Evolutionary conservation across 2,797 vertebrate genomes (phyloP).

Genomic region (Masticophis lateralis): DNA sequence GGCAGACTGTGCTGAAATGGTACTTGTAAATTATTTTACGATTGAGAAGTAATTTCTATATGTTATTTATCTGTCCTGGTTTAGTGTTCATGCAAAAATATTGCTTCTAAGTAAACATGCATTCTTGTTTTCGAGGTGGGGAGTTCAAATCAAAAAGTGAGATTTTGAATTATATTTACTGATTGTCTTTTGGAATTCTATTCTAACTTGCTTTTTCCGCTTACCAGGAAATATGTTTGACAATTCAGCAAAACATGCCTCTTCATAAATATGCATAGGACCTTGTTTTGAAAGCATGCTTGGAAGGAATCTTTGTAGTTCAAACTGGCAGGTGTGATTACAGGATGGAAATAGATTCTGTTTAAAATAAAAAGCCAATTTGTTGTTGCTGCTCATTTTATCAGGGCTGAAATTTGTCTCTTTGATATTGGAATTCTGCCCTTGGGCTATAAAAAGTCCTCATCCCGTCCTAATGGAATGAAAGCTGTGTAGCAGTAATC

Average conservation of each 20-base stretch:
- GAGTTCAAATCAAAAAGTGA: neutral
- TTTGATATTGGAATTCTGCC: neutral
- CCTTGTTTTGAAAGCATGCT: neutral
- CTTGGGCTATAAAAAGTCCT: neutral
- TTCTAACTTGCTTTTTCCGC: neutral
- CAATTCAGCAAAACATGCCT: neutral
- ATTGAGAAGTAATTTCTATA: neutral
- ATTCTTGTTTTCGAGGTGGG: neutral
- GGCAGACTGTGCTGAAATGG: neutral
- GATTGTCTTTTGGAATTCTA: neutral
- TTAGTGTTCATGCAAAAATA: neutral
- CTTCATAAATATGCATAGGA: neutral
- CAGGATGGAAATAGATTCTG: neutral
- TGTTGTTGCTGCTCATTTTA: neutral
- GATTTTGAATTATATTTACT: neutral
- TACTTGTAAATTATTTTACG: neutral
- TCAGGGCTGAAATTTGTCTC: neutral
- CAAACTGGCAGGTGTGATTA: neutral
- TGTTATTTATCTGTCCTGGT: neutral
- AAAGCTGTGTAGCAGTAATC: neutral
- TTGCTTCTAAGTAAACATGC: neutral
- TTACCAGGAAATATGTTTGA: neutral
- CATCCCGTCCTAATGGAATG: neutral
- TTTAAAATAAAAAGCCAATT: neutral
- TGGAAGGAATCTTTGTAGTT: neutral